Evolutionary conservation across 1,140 invertebrate species (phyloP).

Genomic region (Ganaspis sp.): DNA sequence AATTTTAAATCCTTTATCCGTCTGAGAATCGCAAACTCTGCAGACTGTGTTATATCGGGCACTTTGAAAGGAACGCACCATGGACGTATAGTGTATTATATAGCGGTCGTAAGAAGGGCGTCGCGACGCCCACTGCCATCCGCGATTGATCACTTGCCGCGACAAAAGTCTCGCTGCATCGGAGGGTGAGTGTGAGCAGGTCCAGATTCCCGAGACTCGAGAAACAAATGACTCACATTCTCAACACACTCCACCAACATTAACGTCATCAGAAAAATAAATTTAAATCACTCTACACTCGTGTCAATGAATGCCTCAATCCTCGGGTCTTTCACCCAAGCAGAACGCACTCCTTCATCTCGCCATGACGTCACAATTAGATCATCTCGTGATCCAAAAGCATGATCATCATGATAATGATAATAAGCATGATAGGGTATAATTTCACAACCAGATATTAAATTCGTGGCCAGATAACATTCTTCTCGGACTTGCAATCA

Average conservation of each 20-base stretch:
- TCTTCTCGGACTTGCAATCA: too few species aligned
- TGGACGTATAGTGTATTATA: not conserved
- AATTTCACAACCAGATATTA: too few species aligned
- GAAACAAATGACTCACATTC: slow-evolving; percentile 42
- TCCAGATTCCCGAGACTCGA: slow-evolving; percentile 49
- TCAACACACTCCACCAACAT: slow-evolving; percentile 50
- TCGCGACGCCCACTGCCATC: slow-evolving; percentile 10
- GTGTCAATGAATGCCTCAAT: slow-evolving; percentile 4
- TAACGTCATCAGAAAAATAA: slow-evolving; percentile 33
- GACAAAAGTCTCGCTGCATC: slow-evolving; percentile 49
- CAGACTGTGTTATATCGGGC: not conserved
- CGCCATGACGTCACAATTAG: slow-evolving; percentile 7
- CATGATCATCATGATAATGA: not conserved
- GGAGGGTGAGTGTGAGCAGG: slow-evolving; percentile 51
- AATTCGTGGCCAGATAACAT: too few species aligned
- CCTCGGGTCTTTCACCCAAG: not conserved
- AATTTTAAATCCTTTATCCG: not conserved
- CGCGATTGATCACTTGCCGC: slow-evolving; percentile 49
- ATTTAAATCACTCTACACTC: not conserved
- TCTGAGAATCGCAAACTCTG: slow-evolving; percentile 5
- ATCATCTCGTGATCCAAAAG: not conserved
- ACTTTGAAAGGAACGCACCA: not conserved
- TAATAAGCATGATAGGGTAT: not conserved
- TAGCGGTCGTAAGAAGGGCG: slow-evolving; percentile 7
- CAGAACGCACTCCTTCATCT: not conserved